Base-by-base conservation (phyloP, 1,140 invertebrate genomes). In the Caenorhabditis briggsae region DNA sequence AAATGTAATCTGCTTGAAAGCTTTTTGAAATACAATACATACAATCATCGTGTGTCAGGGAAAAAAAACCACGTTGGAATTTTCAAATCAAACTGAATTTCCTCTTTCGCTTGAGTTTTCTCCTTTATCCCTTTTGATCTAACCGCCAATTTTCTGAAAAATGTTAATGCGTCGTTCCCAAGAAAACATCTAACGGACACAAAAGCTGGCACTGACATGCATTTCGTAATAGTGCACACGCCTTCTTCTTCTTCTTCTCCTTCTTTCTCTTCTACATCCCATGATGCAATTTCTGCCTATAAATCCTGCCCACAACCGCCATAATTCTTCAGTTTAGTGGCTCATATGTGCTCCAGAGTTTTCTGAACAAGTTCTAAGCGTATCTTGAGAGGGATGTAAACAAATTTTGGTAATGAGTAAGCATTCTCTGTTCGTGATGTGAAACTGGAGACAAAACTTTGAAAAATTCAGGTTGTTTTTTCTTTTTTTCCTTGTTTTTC, bases 11-110 rank as follows among this genome's bases (percentile, higher is more conserved):
- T 50, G 2, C 8, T 78, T 78, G n/a, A 78, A 78, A 50, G 46
- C 70, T 50, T 78, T 78, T 61, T 78, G 70, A 78, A 78, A 78
- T 20, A 50, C 70, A 78, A 78, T 78, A 78, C 46, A 18, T n/a
- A 46, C 64, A 70, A 33, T 33, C 33, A 33, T 33, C 33, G 33
- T 33, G 33, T 50, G 33, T 53, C 23, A 20, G 18, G 23, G 70
- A 18, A 50, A 50, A 78, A 78, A 78, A 78, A 46, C 50, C 43
- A 53, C n/a, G 14, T n/a, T 18, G 64, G 64, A 70, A 70, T 70
- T 33, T 33, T 50, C 33, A 5, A 50, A 43, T 78, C 46, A 50
- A 46, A 3, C 41, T 16, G n/a, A 53, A 50, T 50, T 50, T 20
- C 70, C 33, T 2, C 33, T 33, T 33, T 33, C 33, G 1, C 7